phyloP scores from a whole-genome alignment of 2,888 invertebrate species.

The Drosophila ustulata region DNA sequence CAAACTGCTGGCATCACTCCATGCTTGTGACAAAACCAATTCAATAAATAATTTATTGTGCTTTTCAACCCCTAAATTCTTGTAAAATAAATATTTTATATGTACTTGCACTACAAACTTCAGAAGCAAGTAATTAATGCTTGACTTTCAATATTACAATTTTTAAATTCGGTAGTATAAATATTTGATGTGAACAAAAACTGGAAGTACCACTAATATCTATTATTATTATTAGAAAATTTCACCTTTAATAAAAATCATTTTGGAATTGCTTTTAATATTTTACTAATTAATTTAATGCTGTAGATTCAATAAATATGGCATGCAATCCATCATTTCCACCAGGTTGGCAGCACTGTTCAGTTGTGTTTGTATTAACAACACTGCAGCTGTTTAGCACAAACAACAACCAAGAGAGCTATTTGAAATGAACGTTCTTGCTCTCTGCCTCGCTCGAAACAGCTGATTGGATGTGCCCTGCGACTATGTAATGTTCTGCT shows the following conservation, averaged over 20 bases:
- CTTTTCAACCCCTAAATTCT: no score
- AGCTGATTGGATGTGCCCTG: constrained; percentile 38
- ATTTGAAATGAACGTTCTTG: constrained; percentile 1
- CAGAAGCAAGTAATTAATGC: no score
- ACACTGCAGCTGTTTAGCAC: constrained; percentile 2
- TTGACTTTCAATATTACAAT: no score
- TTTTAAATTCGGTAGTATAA: no score
- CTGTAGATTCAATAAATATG: no score
- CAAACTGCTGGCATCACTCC: background rate
- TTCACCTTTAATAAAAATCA: background rate
- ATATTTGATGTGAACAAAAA: no score
- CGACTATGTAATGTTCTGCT: constrained; percentile 48
- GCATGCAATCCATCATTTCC: background rate
- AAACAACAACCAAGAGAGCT: background rate
- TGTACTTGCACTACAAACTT: no score
- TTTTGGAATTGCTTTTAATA: background rate
- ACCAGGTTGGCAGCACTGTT: constrained; percentile 29
- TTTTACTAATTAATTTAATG: no score
- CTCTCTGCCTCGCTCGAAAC: constrained; percentile 9
- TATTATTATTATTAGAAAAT: no score
- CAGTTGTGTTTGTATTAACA: background rate
- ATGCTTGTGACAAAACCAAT: background rate
- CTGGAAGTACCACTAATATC: no score
- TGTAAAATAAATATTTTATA: no score
- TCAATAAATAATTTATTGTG: background rate